Conservation (phyloP, 2,797 vertebrate species). For the Phylloscopus collybita region DNA sequence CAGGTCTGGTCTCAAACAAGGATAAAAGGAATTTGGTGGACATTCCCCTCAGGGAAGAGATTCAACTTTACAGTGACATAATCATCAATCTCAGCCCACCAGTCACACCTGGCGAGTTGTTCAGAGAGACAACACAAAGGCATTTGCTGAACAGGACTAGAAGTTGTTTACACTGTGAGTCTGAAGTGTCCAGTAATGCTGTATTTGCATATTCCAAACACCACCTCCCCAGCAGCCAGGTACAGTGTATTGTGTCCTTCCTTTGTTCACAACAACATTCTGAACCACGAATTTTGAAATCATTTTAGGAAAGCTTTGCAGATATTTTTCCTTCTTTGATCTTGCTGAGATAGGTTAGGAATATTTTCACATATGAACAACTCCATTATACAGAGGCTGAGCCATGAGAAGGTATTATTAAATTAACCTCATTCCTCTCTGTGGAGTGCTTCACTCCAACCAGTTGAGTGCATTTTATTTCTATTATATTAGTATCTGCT, state of each 20-base stretch:
- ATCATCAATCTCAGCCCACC: background rate
- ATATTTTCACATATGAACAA: background rate
- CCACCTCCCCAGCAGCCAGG: background rate
- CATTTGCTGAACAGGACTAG: background rate
- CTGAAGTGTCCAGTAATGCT: background rate
- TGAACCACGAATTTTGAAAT: background rate
- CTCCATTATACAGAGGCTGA: constrained; percentile 1
- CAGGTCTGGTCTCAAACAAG: background rate
- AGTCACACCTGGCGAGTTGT: background rate
- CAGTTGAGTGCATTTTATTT: constrained; percentile 45
- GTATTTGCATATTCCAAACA: background rate
- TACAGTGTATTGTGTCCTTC: background rate
- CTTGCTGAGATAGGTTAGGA: background rate
- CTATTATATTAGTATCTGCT: constrained; percentile 60
- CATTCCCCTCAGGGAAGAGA: background rate
- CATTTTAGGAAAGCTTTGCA: background rate
- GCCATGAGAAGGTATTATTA: background rate
- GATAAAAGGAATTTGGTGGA: background rate
- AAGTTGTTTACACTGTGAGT: background rate
- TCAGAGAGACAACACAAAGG: background rate
- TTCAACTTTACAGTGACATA: background rate
- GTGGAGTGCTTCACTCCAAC: background rate
- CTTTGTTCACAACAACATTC: background rate
- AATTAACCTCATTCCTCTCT: constrained; percentile 37
- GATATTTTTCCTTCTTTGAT: background rate